Evolutionary conservation across 2,888 invertebrate genomes (phyloP), one percentile per base, ranked within the genome.

Genomic region (Glaucopsyche alexis): DNA sequence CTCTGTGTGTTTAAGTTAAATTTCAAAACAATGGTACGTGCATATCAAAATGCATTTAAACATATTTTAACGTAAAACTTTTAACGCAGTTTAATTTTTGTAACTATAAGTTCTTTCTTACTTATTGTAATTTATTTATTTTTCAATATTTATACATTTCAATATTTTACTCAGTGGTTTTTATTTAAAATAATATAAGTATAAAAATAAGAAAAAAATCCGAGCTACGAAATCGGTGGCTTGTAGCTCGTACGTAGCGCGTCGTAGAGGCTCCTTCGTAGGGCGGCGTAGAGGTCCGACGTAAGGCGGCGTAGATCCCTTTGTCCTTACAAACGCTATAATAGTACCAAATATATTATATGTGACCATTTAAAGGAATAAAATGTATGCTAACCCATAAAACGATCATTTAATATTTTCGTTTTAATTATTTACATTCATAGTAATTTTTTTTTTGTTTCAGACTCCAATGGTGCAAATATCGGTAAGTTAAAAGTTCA

Each of bases 401-500:
- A 29, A 29, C 29, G 2, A 29, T 29, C 29, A 1, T 2, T 47
- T 47, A 47, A 0, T 47, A 47, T 9, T 13, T 47, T 47, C 9
- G 9, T 47, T 13, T 42, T 4, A 29, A 29, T 29, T 29, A 29
- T 50, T 13, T 50, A 50, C 13, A 50, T 50, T 50, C 29, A 29
- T 29, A 1, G 29, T 55, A 9, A 19, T 66, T 74, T 76, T 77
- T 76, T 52, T 78, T 82, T 86, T 83, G 80, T 92, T 90, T 74
- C 91, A 93, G 93, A 91, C 87, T 88, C 92, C 91, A 92, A 93
- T 93, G 93, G 93, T 93, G 89, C 93, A 93, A 83, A 80, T 93
- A 91, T 83, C 86, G 89, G 93, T 93, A 80, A 90, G 91, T 86
- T 72, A n/a, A 40, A 64, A n/a, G 75, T 55, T 74, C 50, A 75